Conservation (phyloP, 2,113 vertebrate species). For the Onychorhynchus coronatus region DNA sequence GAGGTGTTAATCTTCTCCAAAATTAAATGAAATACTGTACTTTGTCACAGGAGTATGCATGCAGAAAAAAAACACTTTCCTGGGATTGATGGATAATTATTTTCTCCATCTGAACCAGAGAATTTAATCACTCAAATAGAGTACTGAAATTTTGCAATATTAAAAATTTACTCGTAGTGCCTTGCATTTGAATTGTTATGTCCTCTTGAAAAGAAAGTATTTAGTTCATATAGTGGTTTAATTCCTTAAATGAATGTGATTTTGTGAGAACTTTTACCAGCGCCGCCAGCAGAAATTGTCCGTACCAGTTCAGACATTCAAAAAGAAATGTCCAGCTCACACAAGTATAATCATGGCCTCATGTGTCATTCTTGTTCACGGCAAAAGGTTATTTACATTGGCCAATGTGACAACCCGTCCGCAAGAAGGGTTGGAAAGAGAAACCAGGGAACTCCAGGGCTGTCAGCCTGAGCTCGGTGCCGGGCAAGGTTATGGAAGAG, state of each 20-base stretch:
- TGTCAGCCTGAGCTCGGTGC: not conserved
- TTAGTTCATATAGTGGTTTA: not conserved
- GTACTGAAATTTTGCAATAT: not conserved
- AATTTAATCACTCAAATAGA: not conserved
- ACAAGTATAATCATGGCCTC: not conserved
- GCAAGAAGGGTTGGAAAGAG: not conserved
- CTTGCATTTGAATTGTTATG: not conserved
- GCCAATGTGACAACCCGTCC: not conserved
- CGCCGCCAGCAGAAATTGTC: not conserved
- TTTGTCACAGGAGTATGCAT: not conserved
- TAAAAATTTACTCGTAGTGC: not conserved
- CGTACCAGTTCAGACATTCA: not conserved
- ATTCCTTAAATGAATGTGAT: not conserved
- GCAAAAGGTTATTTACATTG: conserved; percentile 63
- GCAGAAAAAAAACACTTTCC: not conserved
- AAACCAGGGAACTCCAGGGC: not conserved
- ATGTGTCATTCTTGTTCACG: conserved; percentile 2
- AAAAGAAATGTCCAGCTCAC: conserved; percentile 1
- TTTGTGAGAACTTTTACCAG: not conserved
- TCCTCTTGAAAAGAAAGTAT: not conserved
- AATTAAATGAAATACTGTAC: not conserved
- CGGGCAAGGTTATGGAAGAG: not conserved
- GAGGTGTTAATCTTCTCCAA: conserved; percentile 20
- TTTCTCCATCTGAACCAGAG: not conserved
- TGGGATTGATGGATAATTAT: not conserved